phyloP scores from a whole-genome alignment of 2,888 invertebrate species.

The Ophioninae sp. region DNA sequence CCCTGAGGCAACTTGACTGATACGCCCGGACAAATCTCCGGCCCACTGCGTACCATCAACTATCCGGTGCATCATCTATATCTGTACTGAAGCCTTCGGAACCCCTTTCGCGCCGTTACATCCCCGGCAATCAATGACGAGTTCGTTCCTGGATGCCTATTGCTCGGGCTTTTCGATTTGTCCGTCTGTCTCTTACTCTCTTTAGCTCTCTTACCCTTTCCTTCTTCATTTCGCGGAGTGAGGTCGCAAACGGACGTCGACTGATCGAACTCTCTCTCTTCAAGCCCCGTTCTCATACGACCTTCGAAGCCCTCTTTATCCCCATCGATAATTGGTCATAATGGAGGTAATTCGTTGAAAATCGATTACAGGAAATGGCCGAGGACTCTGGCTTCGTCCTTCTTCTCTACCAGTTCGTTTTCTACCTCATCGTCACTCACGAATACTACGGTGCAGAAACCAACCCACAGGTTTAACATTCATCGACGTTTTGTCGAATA shows the following conservation, averaged over 20 bases:
- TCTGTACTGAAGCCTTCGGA: conserved; percentile 25
- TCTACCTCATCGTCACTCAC: conserved; percentile 28
- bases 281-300: conserved; percentile 38
- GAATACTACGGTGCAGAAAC: conserved; percentile 18
- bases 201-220: conserved; percentile 23
- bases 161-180: conserved; percentile 60
- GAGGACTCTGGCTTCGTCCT: conserved; percentile 61
- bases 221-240: conserved; percentile 46
- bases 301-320: conserved; percentile 68
- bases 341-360: conserved; percentile 78
- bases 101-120: conserved; percentile 58
- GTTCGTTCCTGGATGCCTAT: conserved; percentile 60
- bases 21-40: conserved; percentile 49
- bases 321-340: conserved; percentile 78
- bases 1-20: conserved; percentile 43
- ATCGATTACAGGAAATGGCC: conserved; percentile 78
- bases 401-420: conserved; percentile 37
- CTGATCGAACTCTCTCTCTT: conserved; percentile 60
- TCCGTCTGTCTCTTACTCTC: conserved; percentile 37
- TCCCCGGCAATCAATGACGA: conserved; percentile 60
- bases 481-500: conserved; percentile 22
- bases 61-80: conserved; percentile 25
- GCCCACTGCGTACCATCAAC: conserved; percentile 43
- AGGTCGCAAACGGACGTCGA: conserved; percentile 58
- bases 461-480: conserved; percentile 32